These are phyloP conservation scores for Caenorhabditis panamensis DNA, from an alignment of 2,888 invertebrate genomes.

Conservation along the genomic window DNA sequence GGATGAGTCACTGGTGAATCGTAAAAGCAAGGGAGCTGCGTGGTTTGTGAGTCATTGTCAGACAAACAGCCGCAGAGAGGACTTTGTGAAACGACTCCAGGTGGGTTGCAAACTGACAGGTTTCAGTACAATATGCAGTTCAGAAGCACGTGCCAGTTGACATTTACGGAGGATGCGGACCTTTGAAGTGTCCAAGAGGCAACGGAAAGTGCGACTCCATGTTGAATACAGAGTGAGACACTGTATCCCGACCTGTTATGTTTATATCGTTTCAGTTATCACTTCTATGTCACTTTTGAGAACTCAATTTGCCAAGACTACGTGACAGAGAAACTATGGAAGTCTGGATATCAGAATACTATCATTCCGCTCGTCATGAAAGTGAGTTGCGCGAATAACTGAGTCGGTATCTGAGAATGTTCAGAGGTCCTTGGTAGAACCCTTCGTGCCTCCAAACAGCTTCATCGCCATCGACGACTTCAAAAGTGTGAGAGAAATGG, in stretches of 20 bases:
- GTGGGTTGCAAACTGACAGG: conserved; percentile 27
- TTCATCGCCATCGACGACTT: conserved; percentile 83
- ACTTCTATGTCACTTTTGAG: conserved; percentile 79
- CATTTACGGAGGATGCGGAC: conserved; percentile 79
- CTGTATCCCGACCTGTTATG: background rate
- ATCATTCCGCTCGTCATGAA: conserved; percentile 79
- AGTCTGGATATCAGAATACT: conserved; percentile 73
- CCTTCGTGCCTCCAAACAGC: conserved; percentile 81
- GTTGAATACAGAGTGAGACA: conserved; percentile 73
- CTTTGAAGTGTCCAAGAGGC: conserved; percentile 70
- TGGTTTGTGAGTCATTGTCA: conserved; percentile 80
- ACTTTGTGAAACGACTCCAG: conserved; percentile 71
- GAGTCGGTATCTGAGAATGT: background rate
- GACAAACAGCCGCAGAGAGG: conserved; percentile 74
- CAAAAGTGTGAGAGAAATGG: conserved; percentile 81
- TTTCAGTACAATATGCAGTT: conserved; percentile 4
- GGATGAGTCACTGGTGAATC: conserved; percentile 49
- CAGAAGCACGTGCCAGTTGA: conserved; percentile 75
- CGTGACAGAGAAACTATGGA: conserved; percentile 81
- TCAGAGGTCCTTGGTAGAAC: conserved; percentile 73
- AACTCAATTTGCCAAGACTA: conserved; percentile 81
- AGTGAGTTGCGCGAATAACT: conserved; percentile 30
- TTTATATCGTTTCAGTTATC: conserved; percentile 66
- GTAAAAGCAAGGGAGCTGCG: conserved; percentile 74
- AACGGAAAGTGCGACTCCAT: conserved; percentile 71